Percentiles rank a stretch among this genome's conserved stretches.
These are phyloP conservation scores for Poeciliopsis prolifica DNA, from an alignment of 2,113 vertebrate species.

Conservation along the genomic window DNA sequence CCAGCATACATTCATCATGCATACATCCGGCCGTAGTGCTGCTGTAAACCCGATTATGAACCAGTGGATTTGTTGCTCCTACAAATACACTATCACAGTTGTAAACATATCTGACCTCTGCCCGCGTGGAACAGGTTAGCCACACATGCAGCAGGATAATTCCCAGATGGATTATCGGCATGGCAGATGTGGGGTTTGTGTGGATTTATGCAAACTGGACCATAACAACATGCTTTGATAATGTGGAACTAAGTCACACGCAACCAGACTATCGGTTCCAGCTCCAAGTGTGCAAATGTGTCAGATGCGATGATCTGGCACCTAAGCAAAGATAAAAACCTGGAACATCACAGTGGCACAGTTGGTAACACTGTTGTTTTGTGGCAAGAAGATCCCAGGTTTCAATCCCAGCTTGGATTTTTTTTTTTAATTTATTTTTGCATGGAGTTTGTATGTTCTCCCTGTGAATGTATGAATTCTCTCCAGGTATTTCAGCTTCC, in stretches of 20 bases:
- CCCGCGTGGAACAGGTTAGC: slow-evolving; percentile 3
- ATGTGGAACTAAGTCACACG: slow-evolving; percentile 42
- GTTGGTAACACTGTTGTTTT: too few species aligned
- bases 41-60: slow-evolving; percentile 23
- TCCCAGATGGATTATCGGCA: slow-evolving; percentile 26
- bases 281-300: slow-evolving; percentile 26
- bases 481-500: too few species aligned
- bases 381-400: background rate
- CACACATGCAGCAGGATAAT: background rate
- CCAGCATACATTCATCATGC: too few species aligned
- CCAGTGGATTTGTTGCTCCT: background rate
- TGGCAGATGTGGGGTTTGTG: background rate
- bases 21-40: background rate
- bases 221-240: slow-evolving; percentile 26
- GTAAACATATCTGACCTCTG: slow-evolving; percentile 40
- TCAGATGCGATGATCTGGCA: slow-evolving; percentile 49
- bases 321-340: slow-evolving; percentile 1
- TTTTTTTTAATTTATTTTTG: too few species aligned
- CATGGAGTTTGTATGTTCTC: too few species aligned
- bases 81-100: background rate
- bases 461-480: too few species aligned
- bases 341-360: background rate
- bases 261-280: slow-evolving; percentile 34
- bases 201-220: slow-evolving; percentile 32
- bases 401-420: too few species aligned